A percentile compares a stretch with the other conserved stretches of the same genome.
These are phyloP conservation scores for Coenobita brevimanus DNA, from an alignment of 1,140 invertebrate genomes.

Conservation along the genomic window DNA sequence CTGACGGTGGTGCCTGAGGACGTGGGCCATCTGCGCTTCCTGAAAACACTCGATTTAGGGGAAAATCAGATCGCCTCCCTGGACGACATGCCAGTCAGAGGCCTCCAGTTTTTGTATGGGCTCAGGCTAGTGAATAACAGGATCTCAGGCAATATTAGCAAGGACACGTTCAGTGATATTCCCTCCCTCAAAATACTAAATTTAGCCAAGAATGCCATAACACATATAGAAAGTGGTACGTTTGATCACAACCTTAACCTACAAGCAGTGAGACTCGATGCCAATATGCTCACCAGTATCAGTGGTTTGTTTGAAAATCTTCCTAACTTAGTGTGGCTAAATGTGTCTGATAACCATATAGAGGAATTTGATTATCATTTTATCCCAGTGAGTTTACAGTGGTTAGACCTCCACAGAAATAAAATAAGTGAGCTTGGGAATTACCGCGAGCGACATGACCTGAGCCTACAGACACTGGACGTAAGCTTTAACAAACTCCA, in stretches of 20 bases:
- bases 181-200: conserved; percentile 90
- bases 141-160: conserved; percentile 85
- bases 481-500: conserved; percentile 88
- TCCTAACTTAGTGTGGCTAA: conserved; percentile 88
- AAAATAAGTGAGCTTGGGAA: conserved; percentile 88
- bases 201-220: conserved; percentile 88
- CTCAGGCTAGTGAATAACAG: conserved; percentile 90
- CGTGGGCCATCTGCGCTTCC: conserved; percentile 82
- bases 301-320: conserved; percentile 88
- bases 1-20: conserved; percentile 83
- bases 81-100: conserved; percentile 85
- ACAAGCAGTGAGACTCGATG: conserved; percentile 89
- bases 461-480: conserved; percentile 85
- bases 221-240: conserved; percentile 80
- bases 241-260: conserved; percentile 86
- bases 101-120: conserved; percentile 86
- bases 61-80: conserved; percentile 85
- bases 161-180: conserved; percentile 85
- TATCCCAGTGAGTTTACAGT: conserved; percentile 86
- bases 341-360: conserved; percentile 92
- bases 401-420: conserved; percentile 93
- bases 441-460: conserved; percentile 84
- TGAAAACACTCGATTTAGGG: conserved; percentile 86
- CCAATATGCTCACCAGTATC: conserved; percentile 88
- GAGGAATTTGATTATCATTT: conserved; percentile 93